Evolutionary conservation across 2,797 vertebrate genomes (phyloP).

Genomic region (Alauda arvensis): DNA sequence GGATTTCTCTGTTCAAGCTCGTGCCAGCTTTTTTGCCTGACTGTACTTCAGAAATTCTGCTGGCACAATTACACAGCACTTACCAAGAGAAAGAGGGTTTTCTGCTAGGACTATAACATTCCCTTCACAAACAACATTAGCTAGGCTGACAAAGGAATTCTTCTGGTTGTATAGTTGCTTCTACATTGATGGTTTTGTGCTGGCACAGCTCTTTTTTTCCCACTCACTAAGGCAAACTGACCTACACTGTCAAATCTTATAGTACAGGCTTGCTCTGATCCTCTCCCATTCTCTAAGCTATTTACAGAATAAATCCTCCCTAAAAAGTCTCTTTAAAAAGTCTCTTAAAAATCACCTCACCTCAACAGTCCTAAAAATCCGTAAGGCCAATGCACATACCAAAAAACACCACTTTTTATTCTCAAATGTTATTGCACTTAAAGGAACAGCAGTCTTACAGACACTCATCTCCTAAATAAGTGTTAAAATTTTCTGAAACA

Average conservation of each 20-base stretch:
- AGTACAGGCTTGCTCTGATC: neutral
- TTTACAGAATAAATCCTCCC: neutral
- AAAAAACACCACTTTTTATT: neutral
- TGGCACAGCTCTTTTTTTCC: constrained; percentile 11
- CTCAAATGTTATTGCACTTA: neutral
- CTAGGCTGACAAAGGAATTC: constrained; percentile 36
- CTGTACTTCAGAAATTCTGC: constrained; percentile 39
- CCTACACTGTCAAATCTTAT: neutral
- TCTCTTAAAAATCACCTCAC: neutral
- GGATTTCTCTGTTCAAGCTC: neutral
- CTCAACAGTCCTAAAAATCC: neutral
- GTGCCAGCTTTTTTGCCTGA: constrained; percentile 16
- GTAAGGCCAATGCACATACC: neutral
- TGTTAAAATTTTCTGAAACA: neutral
- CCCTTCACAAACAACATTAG: constrained; percentile 9
- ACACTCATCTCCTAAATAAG: neutral
- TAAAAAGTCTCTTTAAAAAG: neutral
- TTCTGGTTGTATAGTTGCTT: constrained; percentile 9
- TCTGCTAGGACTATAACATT: constrained; percentile 12
- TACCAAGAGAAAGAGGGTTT: neutral
- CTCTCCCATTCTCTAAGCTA: neutral
- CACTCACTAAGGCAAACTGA: neutral
- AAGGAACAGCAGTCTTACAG: neutral
- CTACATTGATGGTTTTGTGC: neutral
- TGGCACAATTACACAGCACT: constrained; percentile 5